Evolutionary conservation across 2,888 invertebrate genomes (phyloP).

Genomic region (Drosophila prolongata): DNA sequence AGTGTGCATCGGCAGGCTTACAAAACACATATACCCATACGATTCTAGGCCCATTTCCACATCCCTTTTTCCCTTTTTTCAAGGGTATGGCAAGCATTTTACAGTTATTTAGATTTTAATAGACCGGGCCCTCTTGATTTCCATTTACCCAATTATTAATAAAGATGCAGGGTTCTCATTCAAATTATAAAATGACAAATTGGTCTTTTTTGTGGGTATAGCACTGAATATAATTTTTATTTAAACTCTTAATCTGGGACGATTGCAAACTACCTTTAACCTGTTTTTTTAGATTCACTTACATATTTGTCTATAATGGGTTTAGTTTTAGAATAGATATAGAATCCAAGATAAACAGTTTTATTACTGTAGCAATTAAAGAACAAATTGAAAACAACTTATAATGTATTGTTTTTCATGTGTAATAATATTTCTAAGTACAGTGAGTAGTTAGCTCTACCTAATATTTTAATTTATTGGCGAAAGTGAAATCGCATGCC

Average conservation of each 20-base stretch:
- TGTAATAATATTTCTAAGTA: no score
- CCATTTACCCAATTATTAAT: conserved; percentile 27
- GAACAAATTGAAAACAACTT: no score
- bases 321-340: no score
- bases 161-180: conserved; percentile 1
- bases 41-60: conserved; percentile 11
- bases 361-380: no score
- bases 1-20: conserved; percentile 39
- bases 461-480: no score
- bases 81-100: conserved; percentile 15
- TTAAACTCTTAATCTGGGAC: no score
- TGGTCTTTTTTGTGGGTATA: not conserved
- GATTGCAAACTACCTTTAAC: no score
- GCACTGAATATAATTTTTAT: no score
- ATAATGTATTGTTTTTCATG: no score
- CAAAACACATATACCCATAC: conserved; percentile 22
- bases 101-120: conserved; percentile 30
- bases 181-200: not conserved
- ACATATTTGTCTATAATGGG: no score
- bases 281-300: no score
- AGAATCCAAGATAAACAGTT: no score
- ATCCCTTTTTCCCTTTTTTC: not conserved
- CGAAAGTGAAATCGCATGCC: conserved; percentile 13
- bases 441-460: not conserved
- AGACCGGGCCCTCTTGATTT: conserved; percentile 16